A percentile compares a stretch with the other conserved stretches of the same genome.
phyloP scores from a whole-genome alignment of 2,888 invertebrate species.

The Harpalus rubripes region DNA sequence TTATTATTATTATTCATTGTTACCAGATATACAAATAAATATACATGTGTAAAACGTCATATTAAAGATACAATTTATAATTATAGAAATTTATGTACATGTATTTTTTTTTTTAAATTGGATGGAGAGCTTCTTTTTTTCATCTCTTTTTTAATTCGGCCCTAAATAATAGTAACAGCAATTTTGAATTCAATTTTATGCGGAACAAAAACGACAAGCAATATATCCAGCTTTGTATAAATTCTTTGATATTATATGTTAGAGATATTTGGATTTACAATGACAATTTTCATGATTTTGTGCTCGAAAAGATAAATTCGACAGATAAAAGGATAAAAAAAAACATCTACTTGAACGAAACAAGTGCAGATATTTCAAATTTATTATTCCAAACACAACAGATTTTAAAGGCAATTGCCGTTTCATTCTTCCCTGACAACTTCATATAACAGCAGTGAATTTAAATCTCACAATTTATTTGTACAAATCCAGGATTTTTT shows the following conservation, averaged over 20 bases:
- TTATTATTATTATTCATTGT: too few relatives aligned
- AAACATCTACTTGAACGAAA: conserved; percentile 9
- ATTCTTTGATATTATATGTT: neutral
- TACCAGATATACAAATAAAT: too few relatives aligned
- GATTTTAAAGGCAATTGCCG: conserved; percentile 34
- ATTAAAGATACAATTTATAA: too few relatives aligned
- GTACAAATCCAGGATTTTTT: conserved; percentile 28
- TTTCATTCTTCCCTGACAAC: conserved; percentile 44
- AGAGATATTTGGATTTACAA: conserved; percentile 2
- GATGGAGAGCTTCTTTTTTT: too few relatives aligned
- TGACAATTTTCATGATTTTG: neutral
- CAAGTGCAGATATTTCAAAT: conserved; percentile 29
- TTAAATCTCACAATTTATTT: conserved; percentile 44
- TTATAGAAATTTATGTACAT: too few relatives aligned
- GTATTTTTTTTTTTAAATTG: too few relatives aligned
- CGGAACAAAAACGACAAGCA: neutral
- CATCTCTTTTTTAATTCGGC: too few relatives aligned
- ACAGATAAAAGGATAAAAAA: conserved; percentile 6
- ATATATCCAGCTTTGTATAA: neutral
- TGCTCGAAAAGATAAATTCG: neutral
- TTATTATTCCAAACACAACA: conserved; percentile 30
- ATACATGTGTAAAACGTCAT: too few relatives aligned
- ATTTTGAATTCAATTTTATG: neutral
- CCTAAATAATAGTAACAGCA: too few relatives aligned
- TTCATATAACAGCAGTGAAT: conserved; percentile 40